Evolutionary conservation across 2,113 vertebrate species (phyloP).

Genomic region (Gobiocypris rarus): DNA sequence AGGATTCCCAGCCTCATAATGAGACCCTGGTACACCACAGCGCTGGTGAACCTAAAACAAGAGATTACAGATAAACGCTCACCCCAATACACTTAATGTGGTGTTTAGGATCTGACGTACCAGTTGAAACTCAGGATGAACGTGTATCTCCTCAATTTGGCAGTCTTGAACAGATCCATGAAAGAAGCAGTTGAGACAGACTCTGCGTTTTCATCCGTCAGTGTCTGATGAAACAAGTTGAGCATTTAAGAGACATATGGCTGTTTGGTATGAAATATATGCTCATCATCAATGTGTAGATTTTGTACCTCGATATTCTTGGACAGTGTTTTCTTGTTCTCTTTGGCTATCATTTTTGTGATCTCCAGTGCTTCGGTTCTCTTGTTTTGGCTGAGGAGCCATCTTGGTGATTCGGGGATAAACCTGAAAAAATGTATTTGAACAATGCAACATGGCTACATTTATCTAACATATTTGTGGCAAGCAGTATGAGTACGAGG

Average conservation of each 20-base stretch:
- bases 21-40: slow-evolving; percentile 91
- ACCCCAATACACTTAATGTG: not conserved
- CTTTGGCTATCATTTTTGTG: slow-evolving; percentile 84
- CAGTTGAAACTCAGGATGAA: slow-evolving; percentile 93
- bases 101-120: slow-evolving; percentile 71
- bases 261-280: not conserved
- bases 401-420: slow-evolving; percentile 94
- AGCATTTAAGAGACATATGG: not conserved
- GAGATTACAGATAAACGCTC: not conserved
- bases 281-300: not conserved
- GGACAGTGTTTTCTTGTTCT: slow-evolving; percentile 81
- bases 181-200: slow-evolving; percentile 75
- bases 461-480: not conserved
- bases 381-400: slow-evolving; percentile 90
- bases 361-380: slow-evolving; percentile 82
- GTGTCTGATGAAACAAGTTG: slow-evolving; percentile 64
- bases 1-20: slow-evolving; percentile 90
- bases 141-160: slow-evolving; percentile 87
- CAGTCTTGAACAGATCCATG: slow-evolving; percentile 85
- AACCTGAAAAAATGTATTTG: slow-evolving; percentile 74
- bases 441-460: not conserved
- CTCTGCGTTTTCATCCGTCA: slow-evolving; percentile 74
- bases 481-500: too few species aligned
- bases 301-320: slow-evolving; percentile 82
- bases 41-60: slow-evolving; percentile 85